phyloP scores from a whole-genome alignment of 2,888 invertebrate species.

The Philaethria dido region DNA sequence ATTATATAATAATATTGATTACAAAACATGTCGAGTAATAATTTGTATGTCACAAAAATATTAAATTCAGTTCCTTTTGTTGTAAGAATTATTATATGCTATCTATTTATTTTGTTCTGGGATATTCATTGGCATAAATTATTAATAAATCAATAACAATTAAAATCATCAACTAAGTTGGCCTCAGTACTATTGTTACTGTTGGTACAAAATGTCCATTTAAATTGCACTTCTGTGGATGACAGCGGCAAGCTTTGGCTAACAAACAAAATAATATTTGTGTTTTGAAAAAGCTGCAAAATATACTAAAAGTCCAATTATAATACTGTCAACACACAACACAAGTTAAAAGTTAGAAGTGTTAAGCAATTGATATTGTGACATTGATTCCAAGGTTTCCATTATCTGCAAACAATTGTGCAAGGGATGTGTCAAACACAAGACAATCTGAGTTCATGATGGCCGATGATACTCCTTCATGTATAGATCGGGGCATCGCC shows the following conservation, averaged over 20 bases:
- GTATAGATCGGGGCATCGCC: constrained; percentile 98
- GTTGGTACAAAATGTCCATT: not conserved
- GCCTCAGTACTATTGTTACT: not conserved
- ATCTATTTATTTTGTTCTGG: constrained; percentile 44
- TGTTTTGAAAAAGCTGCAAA: constrained; percentile 2
- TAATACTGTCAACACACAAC: constrained; percentile 22
- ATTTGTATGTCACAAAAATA: constrained; percentile 50
- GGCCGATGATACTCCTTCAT: constrained; percentile 98
- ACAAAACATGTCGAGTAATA: constrained; percentile 50
- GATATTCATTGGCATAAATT: constrained; percentile 52
- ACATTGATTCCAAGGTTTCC: constrained; percentile 99
- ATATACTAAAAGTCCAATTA: constrained; percentile 24
- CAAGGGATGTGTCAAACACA: constrained; percentile 99
- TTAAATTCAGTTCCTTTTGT: constrained; percentile 34
- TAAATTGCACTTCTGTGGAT: not conserved
- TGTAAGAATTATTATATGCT: constrained; percentile 39
- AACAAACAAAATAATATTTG: constrained; percentile 1
- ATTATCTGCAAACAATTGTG: constrained; percentile 99
- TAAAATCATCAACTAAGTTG: constrained; percentile 6
- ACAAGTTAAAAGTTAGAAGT: constrained; percentile 35
- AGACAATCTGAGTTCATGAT: constrained; percentile 99
- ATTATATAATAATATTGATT: constrained; percentile 52
- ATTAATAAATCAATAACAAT: constrained; percentile 6
- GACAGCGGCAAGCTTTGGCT: constrained; percentile 16
- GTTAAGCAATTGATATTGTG: constrained; percentile 96